Evolutionary conservation across 2,888 invertebrate genomes (phyloP), one percentile per base, ranked within the genome.

Genomic region (Chrysina gloriosa): DNA sequence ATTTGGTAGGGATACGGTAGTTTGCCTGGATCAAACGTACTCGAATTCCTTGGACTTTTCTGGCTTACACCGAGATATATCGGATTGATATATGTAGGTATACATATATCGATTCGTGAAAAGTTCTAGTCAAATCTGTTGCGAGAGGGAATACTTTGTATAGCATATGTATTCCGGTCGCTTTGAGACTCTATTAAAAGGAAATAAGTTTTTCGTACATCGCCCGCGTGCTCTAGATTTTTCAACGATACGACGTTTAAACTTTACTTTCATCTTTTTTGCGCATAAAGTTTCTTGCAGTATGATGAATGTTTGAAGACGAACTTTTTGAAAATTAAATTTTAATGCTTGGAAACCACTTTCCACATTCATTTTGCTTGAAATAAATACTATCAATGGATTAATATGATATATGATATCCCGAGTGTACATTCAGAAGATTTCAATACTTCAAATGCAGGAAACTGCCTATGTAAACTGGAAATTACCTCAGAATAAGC

Each of bases 131-230:
- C 16, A 42, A 16, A 11, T 29, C 29, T 29, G 11, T 19, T 2
- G 39, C 14, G 39, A 25, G 14, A 5, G 27, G 16, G 39, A 54
- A 42, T 27, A 42, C 42, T 58, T 39, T 29, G 16, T 2, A 19
- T 0, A 42, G 42, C 42, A 42, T 61, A 61, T 61, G 58, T 42
- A 42, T 61, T 61, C 27, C 42, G 27, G 42, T 16, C 58, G 25
- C 58, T 42, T 61, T 42, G 58, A 61, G 45, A 42, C 42, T 61
- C 58, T 61, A 61, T 61, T 61, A 61, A 61, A 61, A 27, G 42
- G 27, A 61, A 61, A 61, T 61, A 61, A 52, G 58, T 61, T 42
- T 42, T 42, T 29, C 25, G 42, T 25, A 45, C 45, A 42, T 61
- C 58, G 42, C 39, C 29, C 27, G 58, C 7, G 58, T 61, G 39